Conservation (phyloP, 23 tunicate species). For the Halocynthia roretzi region DNA sequence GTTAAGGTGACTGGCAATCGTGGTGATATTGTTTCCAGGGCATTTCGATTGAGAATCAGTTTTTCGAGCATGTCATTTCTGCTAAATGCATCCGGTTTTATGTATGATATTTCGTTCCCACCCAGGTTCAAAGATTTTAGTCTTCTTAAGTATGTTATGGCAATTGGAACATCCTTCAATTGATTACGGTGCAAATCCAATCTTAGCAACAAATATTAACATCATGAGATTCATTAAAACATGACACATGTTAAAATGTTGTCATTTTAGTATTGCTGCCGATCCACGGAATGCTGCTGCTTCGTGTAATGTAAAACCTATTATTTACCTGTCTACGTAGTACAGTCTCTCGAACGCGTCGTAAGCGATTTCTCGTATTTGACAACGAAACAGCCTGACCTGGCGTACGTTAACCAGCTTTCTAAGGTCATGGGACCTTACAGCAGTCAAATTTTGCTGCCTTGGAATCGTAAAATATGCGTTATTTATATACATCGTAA, state of each 20-base stretch:
- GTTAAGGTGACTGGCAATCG: slow-evolving; percentile 32
- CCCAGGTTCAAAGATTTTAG: slow-evolving; percentile 50
- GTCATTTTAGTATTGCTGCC: no score
- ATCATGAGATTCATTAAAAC: background rate
- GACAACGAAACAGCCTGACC: slow-evolving; percentile 30
- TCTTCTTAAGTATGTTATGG: slow-evolving; percentile 20
- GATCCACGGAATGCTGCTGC: no score
- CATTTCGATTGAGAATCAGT: slow-evolving; percentile 48
- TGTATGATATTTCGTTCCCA: slow-evolving; percentile 35
- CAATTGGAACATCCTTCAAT: slow-evolving; percentile 28
- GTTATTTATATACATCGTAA: background rate
- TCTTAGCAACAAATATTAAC: background rate
- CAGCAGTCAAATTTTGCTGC: slow-evolving; percentile 28
- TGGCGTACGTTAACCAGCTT: slow-evolving; percentile 31
- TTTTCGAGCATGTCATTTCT: slow-evolving; percentile 26
- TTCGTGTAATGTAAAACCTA: background rate
- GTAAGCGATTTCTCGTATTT: slow-evolving; percentile 8
- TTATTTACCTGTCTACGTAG: slow-evolving; percentile 29
- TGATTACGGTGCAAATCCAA: slow-evolving; percentile 56
- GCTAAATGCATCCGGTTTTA: slow-evolving; percentile 24
- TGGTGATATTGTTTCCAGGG: slow-evolving; percentile 23
- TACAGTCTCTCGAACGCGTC: slow-evolving; percentile 29
- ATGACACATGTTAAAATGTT: no score
- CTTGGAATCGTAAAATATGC: slow-evolving; percentile 12
- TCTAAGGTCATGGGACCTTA: slow-evolving; percentile 13